These are phyloP conservation scores for Ceratosolen fusciceps DNA, from an alignment of 1,140 invertebrate genomes.

Conservation along the genomic window DNA sequence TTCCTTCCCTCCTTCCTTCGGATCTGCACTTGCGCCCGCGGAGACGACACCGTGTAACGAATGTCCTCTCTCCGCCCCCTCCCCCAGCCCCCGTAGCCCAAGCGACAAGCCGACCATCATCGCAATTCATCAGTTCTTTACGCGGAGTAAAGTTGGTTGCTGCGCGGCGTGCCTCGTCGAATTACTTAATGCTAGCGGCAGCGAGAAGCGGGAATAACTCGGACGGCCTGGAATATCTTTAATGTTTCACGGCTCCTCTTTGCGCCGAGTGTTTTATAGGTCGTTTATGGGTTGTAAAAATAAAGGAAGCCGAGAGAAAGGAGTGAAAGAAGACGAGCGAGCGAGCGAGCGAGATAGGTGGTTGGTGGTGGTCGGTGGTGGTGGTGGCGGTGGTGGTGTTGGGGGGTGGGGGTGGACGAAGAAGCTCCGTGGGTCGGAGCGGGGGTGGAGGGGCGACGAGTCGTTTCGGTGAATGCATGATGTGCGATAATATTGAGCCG, in stretches of 20 bases:
- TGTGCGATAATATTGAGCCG: conserved; percentile 15
- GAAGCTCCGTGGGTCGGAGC: too few species aligned
- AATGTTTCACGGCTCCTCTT: conserved; percentile 28
- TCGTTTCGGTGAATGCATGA: conserved; percentile 20
- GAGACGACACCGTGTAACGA: conserved; percentile 31
- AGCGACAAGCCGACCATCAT: too few species aligned
- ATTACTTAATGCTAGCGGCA: conserved; percentile 31
- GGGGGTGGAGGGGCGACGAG: neutral
- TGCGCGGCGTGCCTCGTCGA: conserved; percentile 13
- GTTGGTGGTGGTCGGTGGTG: too few species aligned
- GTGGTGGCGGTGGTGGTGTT: too few species aligned
- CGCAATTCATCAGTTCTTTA: neutral
- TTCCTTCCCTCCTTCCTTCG: neutral
- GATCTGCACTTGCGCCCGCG: neutral
- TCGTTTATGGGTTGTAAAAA: conserved; percentile 40
- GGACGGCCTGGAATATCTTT: conserved; percentile 35
- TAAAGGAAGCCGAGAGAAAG: neutral
- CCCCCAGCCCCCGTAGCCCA: neutral
- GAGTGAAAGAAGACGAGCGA: too few species aligned
- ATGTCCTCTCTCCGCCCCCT: neutral
- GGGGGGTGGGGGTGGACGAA: too few species aligned
- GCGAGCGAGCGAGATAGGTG: too few species aligned
- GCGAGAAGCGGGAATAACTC: conserved; percentile 16
- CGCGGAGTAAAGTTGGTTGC: neutral
- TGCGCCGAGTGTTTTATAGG: conserved; percentile 39